Conservation (phyloP, 2,888 invertebrate species). For the Brassicogethes aeneus region DNA sequence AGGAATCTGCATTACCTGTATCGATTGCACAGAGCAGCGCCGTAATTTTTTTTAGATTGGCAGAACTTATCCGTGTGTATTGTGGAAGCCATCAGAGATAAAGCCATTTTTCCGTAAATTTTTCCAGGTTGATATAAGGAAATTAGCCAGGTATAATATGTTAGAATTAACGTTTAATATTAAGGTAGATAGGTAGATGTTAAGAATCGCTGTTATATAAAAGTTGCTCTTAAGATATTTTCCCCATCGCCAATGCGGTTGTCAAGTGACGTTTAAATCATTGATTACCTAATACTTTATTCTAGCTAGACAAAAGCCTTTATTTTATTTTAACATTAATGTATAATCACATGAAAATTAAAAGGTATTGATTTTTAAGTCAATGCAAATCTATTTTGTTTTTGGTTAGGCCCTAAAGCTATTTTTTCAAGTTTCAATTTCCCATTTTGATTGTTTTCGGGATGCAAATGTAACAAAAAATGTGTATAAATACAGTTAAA, state of each 20-base stretch:
- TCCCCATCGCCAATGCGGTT: too few species aligned
- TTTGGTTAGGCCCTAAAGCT: too few species aligned
- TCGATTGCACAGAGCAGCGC: neutral
- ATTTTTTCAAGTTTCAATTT: too few species aligned
- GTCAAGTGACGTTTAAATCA: slow-evolving; percentile 19
- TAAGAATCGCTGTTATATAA: slow-evolving; percentile 1
- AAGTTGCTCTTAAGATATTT: slow-evolving; percentile 2
- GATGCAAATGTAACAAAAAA: too few species aligned
- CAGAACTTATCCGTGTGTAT: neutral
- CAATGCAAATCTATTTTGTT: too few species aligned
- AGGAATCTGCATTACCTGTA: neutral
- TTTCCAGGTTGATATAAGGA: slow-evolving; percentile 4
- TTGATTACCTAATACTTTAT: slow-evolving; percentile 29
- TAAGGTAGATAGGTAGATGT: slow-evolving; percentile 7
- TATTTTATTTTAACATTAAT: slow-evolving; percentile 4
- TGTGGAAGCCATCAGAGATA: too few species aligned
- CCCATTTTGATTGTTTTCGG: too few species aligned
- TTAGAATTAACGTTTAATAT: slow-evolving; percentile 11
- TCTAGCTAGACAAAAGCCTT: slow-evolving; percentile 5
- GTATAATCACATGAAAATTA: too few species aligned
- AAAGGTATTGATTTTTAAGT: too few species aligned
- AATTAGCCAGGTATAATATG: slow-evolving; percentile 15
- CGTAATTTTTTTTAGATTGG: neutral
- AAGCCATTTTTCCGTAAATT: slow-evolving; percentile 14
- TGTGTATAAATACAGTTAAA: too few species aligned